Evolutionary conservation across 2,797 vertebrate genomes (phyloP), one percentile per base, ranked within the genome.

Genomic region (Clarias pachynema): DNA sequence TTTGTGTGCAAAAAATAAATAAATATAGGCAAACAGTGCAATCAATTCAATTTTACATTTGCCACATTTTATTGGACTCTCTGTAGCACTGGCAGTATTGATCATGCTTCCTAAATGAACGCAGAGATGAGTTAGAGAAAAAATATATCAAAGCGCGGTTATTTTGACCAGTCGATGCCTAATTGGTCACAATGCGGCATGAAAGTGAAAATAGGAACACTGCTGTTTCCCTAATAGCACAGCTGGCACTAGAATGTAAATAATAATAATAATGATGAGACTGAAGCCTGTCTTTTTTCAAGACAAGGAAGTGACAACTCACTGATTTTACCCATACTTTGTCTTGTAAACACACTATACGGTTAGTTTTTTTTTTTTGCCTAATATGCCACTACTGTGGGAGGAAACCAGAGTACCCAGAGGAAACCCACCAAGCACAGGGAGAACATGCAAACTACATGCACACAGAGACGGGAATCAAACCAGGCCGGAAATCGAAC

Each of bases 11-110:
- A 59, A 8, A 44, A 12, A 66, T 16, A 79, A 18, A 73, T 12
- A 37, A 53, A 22, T 37, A 53, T 24, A 14, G 26, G 8, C 24
- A 74, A n/a, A 82, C 66, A 56, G n/a, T 82, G 26, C 37, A 31
- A 78, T 86, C 80, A 49, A 26, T 60, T 84, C 0, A 70, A 20
- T 56, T 81, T 65, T 53, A 57, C 72, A 56, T 80, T 78, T 40
- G 24, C 26, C 40, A 69, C 24, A 24, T 15, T 59, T 68, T 69
- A 81, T 75, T 65, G 34, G n/a, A 44, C 63, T 77, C 49, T 65
- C 65, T 68, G 77, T 77, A 63, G 72, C 16, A 37, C 53, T 81
- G 81, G 40, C 63, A 77, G 62, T 86, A 84, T 84, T 66, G 22
- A 66, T 16, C 29, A 22, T 26, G 74, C 83, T 56, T 81, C 68